These are phyloP conservation scores for Sebastes matsubarae DNA, from an alignment of 2,797 vertebrate genomes.

Conservation along the genomic window DNA sequence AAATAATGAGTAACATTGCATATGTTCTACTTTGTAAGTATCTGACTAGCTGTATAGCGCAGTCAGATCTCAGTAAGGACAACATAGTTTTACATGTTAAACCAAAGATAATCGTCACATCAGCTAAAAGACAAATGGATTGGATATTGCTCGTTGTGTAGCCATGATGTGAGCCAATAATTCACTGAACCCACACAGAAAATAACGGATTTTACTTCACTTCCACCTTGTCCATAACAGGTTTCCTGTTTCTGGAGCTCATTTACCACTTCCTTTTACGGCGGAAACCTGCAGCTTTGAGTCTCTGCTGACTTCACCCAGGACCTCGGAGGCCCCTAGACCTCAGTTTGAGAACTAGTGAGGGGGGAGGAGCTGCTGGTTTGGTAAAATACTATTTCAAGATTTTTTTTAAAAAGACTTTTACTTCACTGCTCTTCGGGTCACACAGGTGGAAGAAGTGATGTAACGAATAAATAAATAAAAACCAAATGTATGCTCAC, in stretches of 20 bases:
- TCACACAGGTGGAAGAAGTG: background rate
- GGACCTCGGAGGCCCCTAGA: background rate
- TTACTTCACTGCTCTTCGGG: background rate
- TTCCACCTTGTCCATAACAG: background rate
- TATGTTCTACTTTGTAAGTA: background rate
- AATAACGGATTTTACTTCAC: conserved; percentile 1
- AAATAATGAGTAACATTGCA: background rate
- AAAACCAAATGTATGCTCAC: background rate
- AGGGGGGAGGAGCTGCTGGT: background rate
- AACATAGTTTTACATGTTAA: background rate
- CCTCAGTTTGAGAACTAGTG: background rate
- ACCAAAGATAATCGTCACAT: background rate
- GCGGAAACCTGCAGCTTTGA: background rate
- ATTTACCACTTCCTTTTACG: background rate
- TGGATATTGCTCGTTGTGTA: background rate
- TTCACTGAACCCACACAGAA: background rate
- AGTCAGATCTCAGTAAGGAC: background rate
- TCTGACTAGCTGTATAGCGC: background rate
- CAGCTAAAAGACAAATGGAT: background rate
- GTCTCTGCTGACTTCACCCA: background rate
- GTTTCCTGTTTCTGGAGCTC: conserved; percentile 13
- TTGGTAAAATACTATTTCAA: background rate
- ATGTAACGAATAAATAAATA: background rate
- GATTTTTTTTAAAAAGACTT: background rate
- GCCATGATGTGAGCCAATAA: background rate